Percentiles rank a stretch among this genome's conserved stretches.
These are phyloP conservation scores for Sminthurinus aureus DNA, from an alignment of 2,888 invertebrate species.

Conservation along the genomic window DNA sequence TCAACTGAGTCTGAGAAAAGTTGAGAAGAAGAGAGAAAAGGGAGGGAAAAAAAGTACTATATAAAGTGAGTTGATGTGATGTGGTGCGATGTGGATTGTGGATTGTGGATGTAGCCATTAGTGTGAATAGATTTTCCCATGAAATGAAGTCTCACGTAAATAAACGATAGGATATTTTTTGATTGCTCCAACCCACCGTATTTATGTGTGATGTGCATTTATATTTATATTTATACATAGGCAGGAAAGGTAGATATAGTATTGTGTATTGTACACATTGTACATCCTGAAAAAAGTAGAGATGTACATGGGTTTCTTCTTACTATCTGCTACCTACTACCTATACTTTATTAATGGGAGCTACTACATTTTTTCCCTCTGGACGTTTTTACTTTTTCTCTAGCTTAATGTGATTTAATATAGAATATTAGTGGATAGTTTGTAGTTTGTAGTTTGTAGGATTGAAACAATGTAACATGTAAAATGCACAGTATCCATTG, in stretches of 20 bases:
- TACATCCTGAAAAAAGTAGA: not conserved
- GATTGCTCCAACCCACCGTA: conserved; percentile 2
- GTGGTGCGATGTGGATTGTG: too few relatives aligned
- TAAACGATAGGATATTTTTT: conserved; percentile 41
- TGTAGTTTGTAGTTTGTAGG: too few relatives aligned
- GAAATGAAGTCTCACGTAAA: conserved; percentile 47
- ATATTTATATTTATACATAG: too few relatives aligned
- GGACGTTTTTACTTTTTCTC: not conserved
- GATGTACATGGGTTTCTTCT: not conserved
- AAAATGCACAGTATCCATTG: not conserved
- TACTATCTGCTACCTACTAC: too few relatives aligned
- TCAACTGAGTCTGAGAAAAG: conserved; percentile 31
- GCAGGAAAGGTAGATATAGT: too few relatives aligned
- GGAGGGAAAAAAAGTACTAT: conserved; percentile 11
- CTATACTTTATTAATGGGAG: not conserved
- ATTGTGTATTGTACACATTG: too few relatives aligned
- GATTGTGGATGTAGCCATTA: conserved; percentile 45
- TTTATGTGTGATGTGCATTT: too few relatives aligned
- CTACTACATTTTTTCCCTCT: not conserved
- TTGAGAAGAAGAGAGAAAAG: conserved; percentile 28
- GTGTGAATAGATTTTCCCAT: conserved; percentile 51
- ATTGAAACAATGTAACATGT: not conserved
- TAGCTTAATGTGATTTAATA: not conserved
- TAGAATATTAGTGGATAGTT: conserved; percentile 1
- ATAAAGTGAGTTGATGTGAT: too few relatives aligned